These are phyloP conservation scores for Syrphus vitripennis DNA, from an alignment of 2,888 invertebrate genomes.

Conservation along the genomic window DNA sequence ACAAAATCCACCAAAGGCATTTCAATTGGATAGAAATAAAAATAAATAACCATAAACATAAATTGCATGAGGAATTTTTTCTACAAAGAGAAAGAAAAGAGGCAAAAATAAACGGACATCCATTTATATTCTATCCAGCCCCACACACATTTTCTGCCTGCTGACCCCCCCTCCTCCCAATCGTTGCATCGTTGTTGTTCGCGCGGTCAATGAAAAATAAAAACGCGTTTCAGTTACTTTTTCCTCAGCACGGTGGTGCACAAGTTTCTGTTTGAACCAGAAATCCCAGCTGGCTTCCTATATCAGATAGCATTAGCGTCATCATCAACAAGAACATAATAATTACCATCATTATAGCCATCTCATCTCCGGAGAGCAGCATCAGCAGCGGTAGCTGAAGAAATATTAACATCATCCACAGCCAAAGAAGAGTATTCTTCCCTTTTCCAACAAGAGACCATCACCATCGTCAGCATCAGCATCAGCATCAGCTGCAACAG, in stretches of 20 bases:
- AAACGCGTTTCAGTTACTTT: constrained; percentile 62
- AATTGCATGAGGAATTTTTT: constrained; percentile 28
- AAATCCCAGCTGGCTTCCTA: constrained; percentile 51
- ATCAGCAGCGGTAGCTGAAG: constrained; percentile 25
- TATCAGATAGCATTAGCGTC: constrained; percentile 68
- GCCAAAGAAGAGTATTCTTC: constrained; percentile 26
- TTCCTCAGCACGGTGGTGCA: constrained; percentile 14
- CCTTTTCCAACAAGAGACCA: constrained; percentile 28
- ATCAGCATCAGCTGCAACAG: constrained; percentile 13
- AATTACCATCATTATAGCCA: constrained; percentile 54
- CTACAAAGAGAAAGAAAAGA: constrained; percentile 7
- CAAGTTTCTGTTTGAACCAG: constrained; percentile 49
- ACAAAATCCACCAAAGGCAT: constrained; percentile 33
- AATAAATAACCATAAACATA: constrained; percentile 17
- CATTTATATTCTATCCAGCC: background rate
- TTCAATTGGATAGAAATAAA: constrained; percentile 40
- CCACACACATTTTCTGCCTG: background rate
- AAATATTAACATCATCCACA: constrained; percentile 38
- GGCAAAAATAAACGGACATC: constrained; percentile 18
- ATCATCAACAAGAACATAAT: constrained; percentile 60
- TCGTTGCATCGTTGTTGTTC: too few relatives aligned
- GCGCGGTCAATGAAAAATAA: constrained; percentile 20
- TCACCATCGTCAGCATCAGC: constrained; percentile 20
- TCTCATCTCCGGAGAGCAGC: constrained; percentile 37
- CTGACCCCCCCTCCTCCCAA: background rate